Evolutionary conservation across 2,797 vertebrate genomes (phyloP), one percentile per base, ranked within the genome.

Genomic region (Chaunax sp.): DNA sequence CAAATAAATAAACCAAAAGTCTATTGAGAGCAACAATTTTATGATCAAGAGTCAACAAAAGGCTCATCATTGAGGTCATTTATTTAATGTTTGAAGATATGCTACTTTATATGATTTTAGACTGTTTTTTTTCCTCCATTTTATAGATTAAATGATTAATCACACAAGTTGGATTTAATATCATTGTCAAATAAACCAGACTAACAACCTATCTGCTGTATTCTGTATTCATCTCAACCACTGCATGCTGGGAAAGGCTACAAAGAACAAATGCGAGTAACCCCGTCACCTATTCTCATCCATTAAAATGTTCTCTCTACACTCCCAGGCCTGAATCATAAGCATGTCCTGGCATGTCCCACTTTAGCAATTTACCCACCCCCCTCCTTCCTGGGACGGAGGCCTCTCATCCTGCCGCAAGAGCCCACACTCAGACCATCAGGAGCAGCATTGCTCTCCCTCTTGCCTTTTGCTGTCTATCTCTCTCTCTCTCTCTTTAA

Each of bases 311-410:
- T 47, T 80, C 61, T 81, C 77, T 60, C 72, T 49, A 12, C 69
- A 77, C 50, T 78, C 79, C 64, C 72, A 68, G 73, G 69, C 57
- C 69, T 77, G 82, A 72, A 70, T 79, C 67, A 58, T 70, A 26
- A 63, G 81, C 92, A 90, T 92, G 90, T 87, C 89, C 87, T 53
- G 87, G 86, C 92, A 92, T 91, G 87, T 89, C 87, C 85, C 82
- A 77, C 77, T 74, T 80, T 58, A 81, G 81, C 82, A 80, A 78
- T 87, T 86, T 83, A 71, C 83, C 72, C 79, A 41, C 66, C 66
- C 69, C 35, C 30, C 61, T 33, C 57, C 33, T 10, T 75, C 68
- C 68, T 52, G 78, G 46, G 71, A 75, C 45, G 1, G 68, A 66
- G 62, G 69, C 77, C 50, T 90, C 83, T 87, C 69, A 88, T 87